These are phyloP conservation scores for Timema cristinae DNA, from an alignment of 2,888 invertebrate species.

Conservation along the genomic window DNA sequence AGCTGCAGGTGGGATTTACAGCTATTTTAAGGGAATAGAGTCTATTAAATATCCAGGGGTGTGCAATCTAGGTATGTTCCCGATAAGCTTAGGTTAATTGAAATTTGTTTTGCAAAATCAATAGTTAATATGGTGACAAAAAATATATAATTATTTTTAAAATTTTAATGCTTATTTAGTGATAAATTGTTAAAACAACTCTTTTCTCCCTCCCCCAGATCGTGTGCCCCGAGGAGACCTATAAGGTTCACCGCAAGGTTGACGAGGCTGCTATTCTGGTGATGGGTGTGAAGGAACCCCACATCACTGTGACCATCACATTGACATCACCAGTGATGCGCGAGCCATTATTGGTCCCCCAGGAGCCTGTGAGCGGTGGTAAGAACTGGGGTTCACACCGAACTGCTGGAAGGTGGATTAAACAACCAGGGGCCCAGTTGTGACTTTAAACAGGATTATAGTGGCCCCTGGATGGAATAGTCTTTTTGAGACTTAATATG, in stretches of 20 bases:
- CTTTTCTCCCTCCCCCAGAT: conserved; percentile 35
- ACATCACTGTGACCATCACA: conserved; percentile 75
- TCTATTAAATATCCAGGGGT: background rate
- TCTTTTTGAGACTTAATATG: conserved; percentile 10
- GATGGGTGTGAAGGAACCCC: conserved; percentile 62
- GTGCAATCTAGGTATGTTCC: background rate
- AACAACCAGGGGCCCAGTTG: conserved; percentile 7
- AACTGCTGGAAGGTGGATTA: too few relatives aligned
- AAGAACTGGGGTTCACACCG: background rate
- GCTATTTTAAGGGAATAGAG: background rate
- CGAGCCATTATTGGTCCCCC: conserved; percentile 52
- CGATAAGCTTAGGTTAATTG: too few relatives aligned
- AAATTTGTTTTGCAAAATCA: background rate
- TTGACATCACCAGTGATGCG: conserved; percentile 92
- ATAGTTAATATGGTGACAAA: background rate
- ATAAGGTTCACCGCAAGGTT: conserved; percentile 77
- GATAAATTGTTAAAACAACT: too few relatives aligned
- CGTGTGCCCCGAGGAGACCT: conserved; percentile 69
- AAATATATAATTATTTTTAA: too few relatives aligned
- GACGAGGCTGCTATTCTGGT: conserved; percentile 84
- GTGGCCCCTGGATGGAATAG: conserved; percentile 29
- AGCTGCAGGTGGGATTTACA: conserved; percentile 52
- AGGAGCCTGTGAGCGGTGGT: conserved; percentile 36
- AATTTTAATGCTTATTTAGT: too few relatives aligned
- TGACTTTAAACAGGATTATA: background rate